Evolutionary conservation across 2,888 invertebrate species (phyloP).

Genomic region (Neoaliturus tenellus): DNA sequence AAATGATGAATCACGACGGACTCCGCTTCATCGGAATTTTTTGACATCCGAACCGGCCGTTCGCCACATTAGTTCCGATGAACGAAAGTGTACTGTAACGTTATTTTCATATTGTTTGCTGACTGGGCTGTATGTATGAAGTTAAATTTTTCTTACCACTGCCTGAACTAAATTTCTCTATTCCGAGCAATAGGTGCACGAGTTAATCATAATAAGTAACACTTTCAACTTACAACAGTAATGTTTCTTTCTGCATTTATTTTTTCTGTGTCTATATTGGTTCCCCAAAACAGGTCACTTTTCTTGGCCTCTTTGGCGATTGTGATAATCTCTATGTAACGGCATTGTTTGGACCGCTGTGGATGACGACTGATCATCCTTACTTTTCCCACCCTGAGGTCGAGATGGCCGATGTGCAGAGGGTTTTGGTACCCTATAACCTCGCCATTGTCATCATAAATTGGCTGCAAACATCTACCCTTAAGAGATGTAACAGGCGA

Average conservation of each 20-base stretch:
- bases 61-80: too few species aligned
- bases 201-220: too few species aligned
- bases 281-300: not conserved
- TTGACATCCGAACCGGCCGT: too few species aligned
- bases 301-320: not conserved
- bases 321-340: not conserved
- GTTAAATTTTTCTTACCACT: too few species aligned
- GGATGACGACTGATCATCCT: not conserved
- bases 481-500: not conserved
- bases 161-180: too few species aligned
- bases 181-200: too few species aligned
- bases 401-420: not conserved
- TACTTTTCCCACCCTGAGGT: not conserved
- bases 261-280: not conserved
- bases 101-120: too few species aligned
- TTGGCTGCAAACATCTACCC: not conserved
- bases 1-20: too few species aligned
- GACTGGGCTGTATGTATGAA: too few species aligned
- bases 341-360: not conserved
- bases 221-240: not conserved
- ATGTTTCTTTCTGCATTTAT: not conserved
- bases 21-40: too few species aligned
- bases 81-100: too few species aligned
- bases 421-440: constrained; percentile 5
- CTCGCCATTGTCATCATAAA: constrained; percentile 2